Evolutionary conservation across 2,888 invertebrate genomes (phyloP), one percentile per base, ranked within the genome.

Genomic region (Cancer borealis): DNA sequence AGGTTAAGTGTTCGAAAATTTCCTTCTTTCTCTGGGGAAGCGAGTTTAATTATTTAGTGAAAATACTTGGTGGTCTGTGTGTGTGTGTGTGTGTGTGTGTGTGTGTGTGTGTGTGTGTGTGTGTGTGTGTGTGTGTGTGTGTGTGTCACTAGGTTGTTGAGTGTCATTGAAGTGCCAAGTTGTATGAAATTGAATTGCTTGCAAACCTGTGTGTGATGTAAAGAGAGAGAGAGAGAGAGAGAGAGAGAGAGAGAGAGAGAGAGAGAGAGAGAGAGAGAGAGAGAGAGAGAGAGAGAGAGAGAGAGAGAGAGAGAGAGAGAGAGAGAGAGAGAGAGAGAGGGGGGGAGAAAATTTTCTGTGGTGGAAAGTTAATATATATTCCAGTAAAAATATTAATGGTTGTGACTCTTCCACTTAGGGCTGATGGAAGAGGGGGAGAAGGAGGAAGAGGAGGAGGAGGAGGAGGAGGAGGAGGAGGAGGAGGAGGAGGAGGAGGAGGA

Each of bases 291-390:
- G 54, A 49, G 49, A 49, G 49, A 49, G 49, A 49, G 49, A n/a
- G 66, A 66, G 66, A 66, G 17, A 66, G 66, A 26, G 73, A 73
- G 73, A 73, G n/a, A n/a, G 66, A n/a, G n/a, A 66, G 66, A n/a
- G n/a, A 66, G n/a, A n/a, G 21, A 66, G 66, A n/a, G 66, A n/a
- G 66, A 66, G 66, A 66, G 66, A 66, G 66, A 66, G 66, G n/a
- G 73, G n/a, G 73, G n/a, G n/a, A 73, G 73, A n/a, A n/a, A n/a
- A 6, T n/a, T 3, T 73, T 73, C 73, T 73, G 21, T 21, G n/a
- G n/a, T 73, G n/a, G 73, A 17, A 66, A n/a, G n/a, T n/a, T 73
- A 73, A n/a, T 17, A 66, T 73, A 21, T 5, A 21, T 21, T 73
- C n/a, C 6, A n/a, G 73, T 73, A 73, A 73, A 73, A 73, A 21